Evolutionary conservation across 2,888 invertebrate genomes (phyloP).

Genomic region (Tenthredo distinguenda): DNA sequence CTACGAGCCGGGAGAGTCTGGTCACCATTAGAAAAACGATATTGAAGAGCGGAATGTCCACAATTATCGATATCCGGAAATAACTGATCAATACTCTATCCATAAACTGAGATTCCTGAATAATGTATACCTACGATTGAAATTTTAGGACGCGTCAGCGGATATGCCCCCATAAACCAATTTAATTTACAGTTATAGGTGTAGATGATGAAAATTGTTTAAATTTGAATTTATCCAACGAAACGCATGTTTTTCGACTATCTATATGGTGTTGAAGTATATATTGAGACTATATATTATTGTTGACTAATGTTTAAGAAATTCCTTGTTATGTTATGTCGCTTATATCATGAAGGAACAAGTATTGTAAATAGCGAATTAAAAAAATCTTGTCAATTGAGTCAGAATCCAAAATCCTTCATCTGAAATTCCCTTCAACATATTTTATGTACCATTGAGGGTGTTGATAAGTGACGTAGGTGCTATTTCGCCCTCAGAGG

Average conservation of each 20-base stretch:
- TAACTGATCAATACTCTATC: not conserved
- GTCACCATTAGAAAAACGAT: slow-evolving; percentile 30
- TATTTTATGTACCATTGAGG: not conserved
- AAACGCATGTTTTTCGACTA: not conserved
- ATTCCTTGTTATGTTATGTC: not conserved
- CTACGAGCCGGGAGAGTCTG: slow-evolving; percentile 81
- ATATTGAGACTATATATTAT: not conserved
- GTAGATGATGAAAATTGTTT: not conserved
- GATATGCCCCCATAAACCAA: not conserved
- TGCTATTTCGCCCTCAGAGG: not conserved
- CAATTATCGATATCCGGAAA: not conserved
- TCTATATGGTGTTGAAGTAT: not conserved
- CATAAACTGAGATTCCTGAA: not conserved
- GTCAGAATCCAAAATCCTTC: not conserved
- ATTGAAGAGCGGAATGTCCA: not conserved
- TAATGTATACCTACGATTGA: not conserved
- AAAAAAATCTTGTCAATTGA: not conserved
- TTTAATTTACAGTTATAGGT: not conserved
- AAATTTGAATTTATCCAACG: not conserved
- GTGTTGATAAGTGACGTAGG: not conserved
- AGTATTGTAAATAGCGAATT: slow-evolving; percentile 24
- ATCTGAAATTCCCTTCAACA: not conserved
- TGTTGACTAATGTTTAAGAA: slow-evolving; percentile 23
- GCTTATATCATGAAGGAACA: not conserved
- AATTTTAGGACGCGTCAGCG: not conserved